Evolutionary conservation across 2,888 invertebrate species (phyloP), one percentile per base, ranked within the genome.

Genomic region (Chaetogeoica ovagalla): DNA sequence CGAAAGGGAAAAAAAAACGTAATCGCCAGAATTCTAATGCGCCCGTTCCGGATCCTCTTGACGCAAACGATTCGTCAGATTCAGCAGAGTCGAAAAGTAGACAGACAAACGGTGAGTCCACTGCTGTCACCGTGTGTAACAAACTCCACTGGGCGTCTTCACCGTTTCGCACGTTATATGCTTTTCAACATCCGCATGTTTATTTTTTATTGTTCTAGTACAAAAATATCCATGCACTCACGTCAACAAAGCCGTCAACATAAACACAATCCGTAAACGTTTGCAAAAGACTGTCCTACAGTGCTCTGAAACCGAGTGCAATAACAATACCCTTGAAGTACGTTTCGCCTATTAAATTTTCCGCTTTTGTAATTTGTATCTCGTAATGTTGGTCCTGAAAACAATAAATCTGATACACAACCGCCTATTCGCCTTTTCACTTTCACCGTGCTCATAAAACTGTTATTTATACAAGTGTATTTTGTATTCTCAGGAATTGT

Each of bases 241-340:
- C 86, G 89, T 92, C 77, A 88, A 88, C 15, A 92, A 91, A 86
- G 89, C 92, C 5, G 90, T 93, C 21, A 91, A 92, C 85, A 86
- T 91, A 77, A 86, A 87, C 1, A 88, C 88, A 79, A 86, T 92
- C 62, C 90, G 90, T 84, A 91, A 90, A 85, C 85, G 87, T 7
- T 85, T 92, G 3, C 91, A 88, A 82, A 82, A 84, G 23, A 19
- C 37, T 30, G 71, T 63, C 23, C 8, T 71, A 6, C 87, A 86
- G 9, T 90, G 90, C 0, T 87, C 89, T 83, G 87, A 88, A 0
- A 87, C 89, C 82, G 87, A 88, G 37, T 87, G 86, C 89, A 85
- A 90, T 90, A 86, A 86, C 84, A 72, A 84, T 86, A 76, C 85
- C 87, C 82, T 86, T 84, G 57, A 88, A 87, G 82, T 86, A 87